These are phyloP conservation scores for Drosophila sucinea DNA, from an alignment of 1,140 invertebrate genomes.

Conservation along the genomic window DNA sequence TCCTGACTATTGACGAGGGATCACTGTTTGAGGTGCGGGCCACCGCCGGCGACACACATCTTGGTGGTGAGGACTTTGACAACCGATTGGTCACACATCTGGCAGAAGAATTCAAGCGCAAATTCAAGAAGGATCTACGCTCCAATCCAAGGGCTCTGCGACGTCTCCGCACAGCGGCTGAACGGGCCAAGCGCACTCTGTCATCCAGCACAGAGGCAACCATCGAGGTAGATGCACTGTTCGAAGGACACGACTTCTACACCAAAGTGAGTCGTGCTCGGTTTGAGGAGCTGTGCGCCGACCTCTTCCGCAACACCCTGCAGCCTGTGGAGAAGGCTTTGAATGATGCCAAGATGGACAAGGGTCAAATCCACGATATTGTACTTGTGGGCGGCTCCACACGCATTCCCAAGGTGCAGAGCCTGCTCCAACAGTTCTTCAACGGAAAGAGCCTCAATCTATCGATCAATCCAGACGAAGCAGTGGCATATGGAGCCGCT, in stretches of 20 bases:
- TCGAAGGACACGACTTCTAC: conserved; percentile 92
- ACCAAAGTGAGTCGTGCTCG: conserved; percentile 92
- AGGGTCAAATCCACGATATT: conserved; percentile 86
- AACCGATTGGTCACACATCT: conserved; percentile 92
- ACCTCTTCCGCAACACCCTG: conserved; percentile 89
- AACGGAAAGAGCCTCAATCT: conserved; percentile 87
- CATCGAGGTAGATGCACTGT: conserved; percentile 89
- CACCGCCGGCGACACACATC: conserved; percentile 90
- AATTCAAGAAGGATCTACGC: conserved; percentile 91
- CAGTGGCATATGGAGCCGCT: conserved; percentile 89
- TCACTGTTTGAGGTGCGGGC: conserved; percentile 91
- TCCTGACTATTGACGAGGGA: conserved; percentile 93
- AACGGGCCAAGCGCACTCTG: conserved; percentile 88
- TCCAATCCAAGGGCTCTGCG: conserved; percentile 90
- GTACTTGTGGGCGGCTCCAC: conserved; percentile 87
- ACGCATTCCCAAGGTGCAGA: conserved; percentile 87
- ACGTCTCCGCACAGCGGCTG: conserved; percentile 89
- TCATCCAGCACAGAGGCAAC: conserved; percentile 88
- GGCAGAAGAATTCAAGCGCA: conserved; percentile 91
- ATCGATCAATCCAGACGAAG: conserved; percentile 92
- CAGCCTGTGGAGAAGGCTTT: conserved; percentile 89
- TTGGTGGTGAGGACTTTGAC: conserved; percentile 91
- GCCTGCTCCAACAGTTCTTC: conserved; percentile 87
- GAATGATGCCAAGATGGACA: conserved; percentile 90
- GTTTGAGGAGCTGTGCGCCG: conserved; percentile 94